Conservation (phyloP, 2,113 vertebrate genomes). For the Condylura cristata region DNA sequence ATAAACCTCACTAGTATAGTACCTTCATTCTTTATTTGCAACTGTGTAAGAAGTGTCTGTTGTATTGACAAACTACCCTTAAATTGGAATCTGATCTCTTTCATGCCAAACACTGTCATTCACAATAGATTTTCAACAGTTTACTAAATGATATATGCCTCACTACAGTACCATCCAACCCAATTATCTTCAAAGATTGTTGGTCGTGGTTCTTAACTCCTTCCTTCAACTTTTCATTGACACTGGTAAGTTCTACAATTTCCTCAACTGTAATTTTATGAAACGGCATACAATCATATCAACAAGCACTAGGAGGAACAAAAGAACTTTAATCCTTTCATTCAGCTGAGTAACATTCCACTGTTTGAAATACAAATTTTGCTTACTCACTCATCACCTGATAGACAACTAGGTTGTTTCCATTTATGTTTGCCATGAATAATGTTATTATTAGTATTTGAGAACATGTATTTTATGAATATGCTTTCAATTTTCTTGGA, state of each 20-base stretch:
- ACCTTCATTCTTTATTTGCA: neutral
- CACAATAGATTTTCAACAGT: neutral
- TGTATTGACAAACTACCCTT: neutral
- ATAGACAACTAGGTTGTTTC: neutral
- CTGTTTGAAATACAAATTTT: neutral
- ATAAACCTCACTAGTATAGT: neutral
- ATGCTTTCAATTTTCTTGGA: neutral
- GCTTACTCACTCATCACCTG: neutral
- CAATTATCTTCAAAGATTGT: neutral
- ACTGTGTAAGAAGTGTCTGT: neutral
- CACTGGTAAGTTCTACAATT: neutral
- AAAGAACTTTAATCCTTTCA: neutral
- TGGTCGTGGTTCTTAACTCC: neutral
- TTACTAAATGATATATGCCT: neutral
- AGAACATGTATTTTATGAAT: neutral
- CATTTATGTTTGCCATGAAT: neutral
- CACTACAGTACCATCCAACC: neutral
- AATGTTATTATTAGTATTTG: neutral
- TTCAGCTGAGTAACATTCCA: neutral
- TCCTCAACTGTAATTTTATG: neutral
- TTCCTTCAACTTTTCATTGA: neutral
- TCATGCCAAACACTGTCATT: neutral
- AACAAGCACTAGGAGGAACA: neutral
- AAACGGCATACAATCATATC: neutral
- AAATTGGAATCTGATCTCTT: neutral